phyloP scores from a whole-genome alignment of 2,888 invertebrate genomes.

The Pristionchus mayeri region DNA sequence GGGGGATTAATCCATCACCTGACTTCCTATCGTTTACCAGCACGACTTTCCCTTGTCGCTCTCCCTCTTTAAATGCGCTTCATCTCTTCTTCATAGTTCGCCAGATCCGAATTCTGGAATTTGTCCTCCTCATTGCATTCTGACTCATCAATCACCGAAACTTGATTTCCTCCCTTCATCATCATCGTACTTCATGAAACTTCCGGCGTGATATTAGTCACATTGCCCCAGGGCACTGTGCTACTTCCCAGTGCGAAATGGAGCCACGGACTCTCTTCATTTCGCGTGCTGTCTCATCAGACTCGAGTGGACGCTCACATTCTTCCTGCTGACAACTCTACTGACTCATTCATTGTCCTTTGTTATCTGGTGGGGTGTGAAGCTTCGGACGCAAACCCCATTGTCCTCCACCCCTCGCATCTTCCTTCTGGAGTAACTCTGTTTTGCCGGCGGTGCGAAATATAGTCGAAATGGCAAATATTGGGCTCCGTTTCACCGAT shows the following conservation, averaged over 20 bases:
- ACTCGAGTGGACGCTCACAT: no score
- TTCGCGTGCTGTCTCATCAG: not conserved
- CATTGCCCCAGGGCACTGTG: not conserved
- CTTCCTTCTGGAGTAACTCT: not conserved
- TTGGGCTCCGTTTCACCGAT: not conserved
- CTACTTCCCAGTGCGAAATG: not conserved
- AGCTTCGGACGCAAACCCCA: no score
- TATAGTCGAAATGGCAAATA: conserved; percentile 15
- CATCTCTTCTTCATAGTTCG: no score
- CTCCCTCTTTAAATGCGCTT: no score
- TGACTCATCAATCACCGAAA: not conserved
- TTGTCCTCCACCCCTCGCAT: not conserved
- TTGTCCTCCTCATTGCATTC: no score
- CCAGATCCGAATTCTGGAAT: no score
- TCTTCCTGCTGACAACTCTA: no score
- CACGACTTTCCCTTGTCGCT: no score
- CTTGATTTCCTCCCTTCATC: not conserved
- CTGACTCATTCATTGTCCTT: conserved; percentile 31
- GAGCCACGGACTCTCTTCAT: not conserved
- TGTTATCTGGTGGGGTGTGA: no score
- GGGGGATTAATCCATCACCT: no score
- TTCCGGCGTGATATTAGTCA: conserved; percentile 10
- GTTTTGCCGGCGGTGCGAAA: not conserved
- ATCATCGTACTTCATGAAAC: not conserved
- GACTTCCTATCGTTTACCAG: no score